A percentile compares a stretch with the other conserved stretches of the same genome.
Evolutionary conservation across 2,113 vertebrate genomes (phyloP).

Genomic region (Oncorhynchus tshawytscha): DNA sequence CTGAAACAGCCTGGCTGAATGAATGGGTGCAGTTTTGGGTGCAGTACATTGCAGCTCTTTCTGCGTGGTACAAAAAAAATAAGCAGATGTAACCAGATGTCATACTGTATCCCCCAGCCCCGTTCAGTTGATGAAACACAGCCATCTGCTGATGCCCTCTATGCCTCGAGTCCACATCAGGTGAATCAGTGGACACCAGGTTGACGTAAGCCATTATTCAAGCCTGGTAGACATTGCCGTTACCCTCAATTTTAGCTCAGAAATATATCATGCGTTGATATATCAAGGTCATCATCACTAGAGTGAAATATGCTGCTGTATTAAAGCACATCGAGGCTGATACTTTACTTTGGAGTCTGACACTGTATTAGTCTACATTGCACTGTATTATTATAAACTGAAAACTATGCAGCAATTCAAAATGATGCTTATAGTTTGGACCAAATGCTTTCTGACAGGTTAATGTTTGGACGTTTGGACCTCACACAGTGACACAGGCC

Average conservation of each 20-base stretch:
- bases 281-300: no score
- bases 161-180: background rate
- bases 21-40: no score
- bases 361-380: background rate
- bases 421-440: background rate
- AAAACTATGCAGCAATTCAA: background rate
- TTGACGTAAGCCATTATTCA: background rate
- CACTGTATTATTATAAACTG: background rate
- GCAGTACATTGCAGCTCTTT: no score
- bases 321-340: no score
- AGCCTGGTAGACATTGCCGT: background rate
- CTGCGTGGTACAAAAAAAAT: no score
- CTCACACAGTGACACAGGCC: conserved; percentile 5
- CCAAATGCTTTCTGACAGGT: conserved; percentile 15
- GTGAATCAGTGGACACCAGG: background rate
- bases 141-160: background rate
- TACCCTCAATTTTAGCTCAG: background rate
- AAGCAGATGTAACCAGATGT: no score
- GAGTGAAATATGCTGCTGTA: no score
- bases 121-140: background rate
- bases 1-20: no score
- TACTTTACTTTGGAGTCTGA: no score
- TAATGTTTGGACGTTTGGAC: conserved; percentile 8
- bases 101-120: no score
- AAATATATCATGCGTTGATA: background rate